Conservation (phyloP, 2,113 vertebrate species). For the Galbula dea region DNA sequence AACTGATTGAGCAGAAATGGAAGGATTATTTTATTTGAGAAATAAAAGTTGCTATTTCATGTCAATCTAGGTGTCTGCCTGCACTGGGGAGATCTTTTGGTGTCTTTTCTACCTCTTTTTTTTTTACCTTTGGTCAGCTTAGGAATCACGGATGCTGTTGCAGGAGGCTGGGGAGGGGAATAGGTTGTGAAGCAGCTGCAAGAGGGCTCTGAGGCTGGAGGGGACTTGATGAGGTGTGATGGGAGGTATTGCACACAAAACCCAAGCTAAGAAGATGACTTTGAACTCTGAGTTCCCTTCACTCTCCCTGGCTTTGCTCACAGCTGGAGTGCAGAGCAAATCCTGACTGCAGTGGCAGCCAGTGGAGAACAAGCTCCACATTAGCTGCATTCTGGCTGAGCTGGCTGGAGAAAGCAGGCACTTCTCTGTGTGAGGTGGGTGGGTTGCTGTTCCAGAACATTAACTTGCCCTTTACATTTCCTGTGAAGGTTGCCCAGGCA, state of each 20-base stretch:
- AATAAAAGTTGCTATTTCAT: slow-evolving; percentile 57
- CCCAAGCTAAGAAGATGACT: slow-evolving; percentile 20
- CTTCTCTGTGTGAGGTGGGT: background rate
- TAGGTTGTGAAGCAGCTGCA: background rate
- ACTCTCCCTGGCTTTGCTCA: slow-evolving; percentile 20
- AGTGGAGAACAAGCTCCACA: background rate
- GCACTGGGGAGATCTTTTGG: background rate
- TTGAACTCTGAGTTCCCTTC: slow-evolving; percentile 16
- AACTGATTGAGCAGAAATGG: background rate
- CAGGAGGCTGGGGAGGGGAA: background rate
- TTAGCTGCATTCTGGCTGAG: background rate
- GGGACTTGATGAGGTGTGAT: background rate
- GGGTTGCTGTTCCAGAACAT: slow-evolving; percentile 38
- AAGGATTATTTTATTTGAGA: slow-evolving; percentile 62
- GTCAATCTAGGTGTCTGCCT: background rate
- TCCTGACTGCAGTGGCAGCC: background rate
- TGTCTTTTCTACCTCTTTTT: background rate
- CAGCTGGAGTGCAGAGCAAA: slow-evolving; percentile 12
- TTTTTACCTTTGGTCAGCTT: background rate
- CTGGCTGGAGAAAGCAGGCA: background rate
- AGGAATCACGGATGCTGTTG: background rate
- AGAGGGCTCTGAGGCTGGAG: background rate
- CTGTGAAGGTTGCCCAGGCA: background rate
- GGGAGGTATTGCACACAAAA: background rate
- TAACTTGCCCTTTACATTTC: slow-evolving; percentile 25